Evolutionary conservation across 2,113 vertebrate species (phyloP), one percentile per base, ranked within the genome.

Genomic region (Neogale vison): DNA sequence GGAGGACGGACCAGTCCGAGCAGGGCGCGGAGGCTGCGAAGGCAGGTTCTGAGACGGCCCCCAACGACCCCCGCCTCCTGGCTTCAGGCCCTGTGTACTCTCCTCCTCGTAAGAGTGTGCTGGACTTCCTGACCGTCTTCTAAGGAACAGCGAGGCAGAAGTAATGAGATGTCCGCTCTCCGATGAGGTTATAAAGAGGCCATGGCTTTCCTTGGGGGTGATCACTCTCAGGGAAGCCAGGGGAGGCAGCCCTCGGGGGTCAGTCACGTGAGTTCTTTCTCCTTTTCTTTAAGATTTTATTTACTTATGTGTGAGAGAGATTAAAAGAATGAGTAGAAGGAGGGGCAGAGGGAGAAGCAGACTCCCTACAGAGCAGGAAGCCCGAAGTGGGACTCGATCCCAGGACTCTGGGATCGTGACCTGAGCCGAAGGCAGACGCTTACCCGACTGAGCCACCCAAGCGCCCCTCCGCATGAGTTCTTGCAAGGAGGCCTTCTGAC

Each of bases 191-290:
- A 80, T 47, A 39, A 72, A 42, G 55, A 12, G 57, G 47, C 74
- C 5, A 47, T 39, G 67, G 74, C 55, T 90, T 72, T 36, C 71
- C 24, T 29, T 12, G 65, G 21, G 34, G 47, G 36, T 21, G 47
- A 57, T 13, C 67, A 39, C 55, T 59, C 67, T 17, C 10, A 10
- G 59, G 21, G 39, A 11, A 61, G 77, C n/a, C 45, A 59, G 55
- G 2, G 6, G 5, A n/a, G 55, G 21, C 0, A 8, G 24, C 45
- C 45, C 21, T 4, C 0, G 7, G 4, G 31, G 23, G 24, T 26
- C 36, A 57, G 34, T 10, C 24, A 63, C 26, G 4, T 29, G 61
- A 63, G 61, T 29, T 63, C 2, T 31, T 31, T 13, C 6, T 57
- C 9, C 7, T 29, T 63, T 14, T 63, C 13, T 63, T 31, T 63